Evolutionary conservation across 2,888 invertebrate genomes (phyloP).

Genomic region (Monopis laevigella): DNA sequence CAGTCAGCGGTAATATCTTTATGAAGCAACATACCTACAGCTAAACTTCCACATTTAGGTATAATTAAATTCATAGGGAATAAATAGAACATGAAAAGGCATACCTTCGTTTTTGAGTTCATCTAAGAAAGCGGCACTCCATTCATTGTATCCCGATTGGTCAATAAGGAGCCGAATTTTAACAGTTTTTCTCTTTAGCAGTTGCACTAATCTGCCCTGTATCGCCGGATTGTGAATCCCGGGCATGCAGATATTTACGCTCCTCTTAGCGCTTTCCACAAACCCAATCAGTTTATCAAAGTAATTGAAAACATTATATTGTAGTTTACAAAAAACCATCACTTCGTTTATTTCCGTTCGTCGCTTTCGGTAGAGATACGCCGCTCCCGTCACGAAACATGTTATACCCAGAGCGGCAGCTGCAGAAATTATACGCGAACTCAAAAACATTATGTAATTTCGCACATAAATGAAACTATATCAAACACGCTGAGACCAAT

Average conservation of each 20-base stretch:
- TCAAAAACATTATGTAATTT: slow-evolving; percentile 46
- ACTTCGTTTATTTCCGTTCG: slow-evolving; percentile 52
- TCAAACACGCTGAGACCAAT: slow-evolving; percentile 30
- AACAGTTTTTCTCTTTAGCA: slow-evolving; percentile 41
- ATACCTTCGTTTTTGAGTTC: slow-evolving; percentile 52
- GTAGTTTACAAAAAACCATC: slow-evolving; percentile 60
- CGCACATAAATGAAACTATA: slow-evolving; percentile 48
- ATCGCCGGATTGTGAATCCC: slow-evolving; percentile 57
- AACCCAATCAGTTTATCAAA: slow-evolving; percentile 55
- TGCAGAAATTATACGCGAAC: slow-evolving; percentile 43
- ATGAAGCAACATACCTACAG: too few relatives aligned
- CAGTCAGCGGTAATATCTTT: too few relatives aligned
- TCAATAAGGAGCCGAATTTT: slow-evolving; percentile 50
- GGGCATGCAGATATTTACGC: slow-evolving; percentile 55
- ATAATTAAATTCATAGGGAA: too few relatives aligned
- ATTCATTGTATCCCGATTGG: slow-evolving; percentile 43
- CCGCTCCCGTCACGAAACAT: slow-evolving; percentile 46
- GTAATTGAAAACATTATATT: slow-evolving; percentile 51
- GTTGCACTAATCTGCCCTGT: slow-evolving; percentile 43
- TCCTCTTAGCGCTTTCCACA: slow-evolving; percentile 44
- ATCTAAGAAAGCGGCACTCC: slow-evolving; percentile 44
- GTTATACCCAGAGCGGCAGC: slow-evolving; percentile 48
- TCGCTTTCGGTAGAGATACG: slow-evolving; percentile 49
- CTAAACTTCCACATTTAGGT: too few relatives aligned
- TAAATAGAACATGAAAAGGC: too few relatives aligned